Evolutionary conservation across 2,888 invertebrate species (phyloP).

Genomic region (Luperina testacea): DNA sequence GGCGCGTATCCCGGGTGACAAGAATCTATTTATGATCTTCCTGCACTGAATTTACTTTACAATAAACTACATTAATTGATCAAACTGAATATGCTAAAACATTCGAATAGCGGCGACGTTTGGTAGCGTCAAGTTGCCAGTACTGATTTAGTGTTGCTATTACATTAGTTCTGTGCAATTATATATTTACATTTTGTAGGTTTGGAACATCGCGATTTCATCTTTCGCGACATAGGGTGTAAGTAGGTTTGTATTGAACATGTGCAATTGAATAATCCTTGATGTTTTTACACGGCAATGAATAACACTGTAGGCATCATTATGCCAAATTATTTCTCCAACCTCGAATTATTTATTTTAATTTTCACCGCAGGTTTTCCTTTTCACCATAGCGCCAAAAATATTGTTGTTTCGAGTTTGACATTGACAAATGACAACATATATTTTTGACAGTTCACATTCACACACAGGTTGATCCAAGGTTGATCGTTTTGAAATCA

Average conservation of each 20-base stretch:
- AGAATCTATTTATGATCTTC: no score
- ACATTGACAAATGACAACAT: background rate
- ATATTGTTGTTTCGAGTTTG: background rate
- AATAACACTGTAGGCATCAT: background rate
- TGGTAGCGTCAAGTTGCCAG: no score
- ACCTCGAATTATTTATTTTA: background rate
- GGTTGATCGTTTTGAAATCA: background rate
- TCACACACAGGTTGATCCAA: background rate
- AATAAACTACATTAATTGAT: no score
- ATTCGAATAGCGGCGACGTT: no score
- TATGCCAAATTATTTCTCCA: background rate
- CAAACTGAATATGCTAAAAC: no score
- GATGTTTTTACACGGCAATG: background rate
- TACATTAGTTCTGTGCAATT: no score
- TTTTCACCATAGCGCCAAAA: background rate
- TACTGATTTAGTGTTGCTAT: no score
- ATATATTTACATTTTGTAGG: no score
- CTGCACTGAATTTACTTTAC: no score
- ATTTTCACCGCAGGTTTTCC: background rate
- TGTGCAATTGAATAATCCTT: conserved; percentile 7
- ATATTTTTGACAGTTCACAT: background rate
- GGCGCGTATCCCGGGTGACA: no score
- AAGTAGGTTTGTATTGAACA: conserved; percentile 5
- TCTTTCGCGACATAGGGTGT: no score
- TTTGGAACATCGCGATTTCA: no score